Evolutionary conservation across 2,888 invertebrate species (phyloP).

Genomic region (Brenthis hecate): DNA sequence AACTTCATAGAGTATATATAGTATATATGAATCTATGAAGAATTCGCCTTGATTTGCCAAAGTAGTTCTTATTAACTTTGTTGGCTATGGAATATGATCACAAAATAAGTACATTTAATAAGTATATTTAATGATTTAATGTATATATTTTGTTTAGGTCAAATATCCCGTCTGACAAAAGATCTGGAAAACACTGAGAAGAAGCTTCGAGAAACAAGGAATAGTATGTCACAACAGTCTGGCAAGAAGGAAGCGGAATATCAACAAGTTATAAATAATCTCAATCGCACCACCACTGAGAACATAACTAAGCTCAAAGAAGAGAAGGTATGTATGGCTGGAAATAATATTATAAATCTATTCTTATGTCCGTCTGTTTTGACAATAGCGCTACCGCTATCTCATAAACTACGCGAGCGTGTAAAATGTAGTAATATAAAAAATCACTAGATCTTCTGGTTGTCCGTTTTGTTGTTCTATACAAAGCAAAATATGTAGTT

Average conservation of each 20-base stretch:
- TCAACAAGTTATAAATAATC: conserved; percentile 86
- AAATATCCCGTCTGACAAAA: conserved; percentile 87
- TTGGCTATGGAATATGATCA: neutral
- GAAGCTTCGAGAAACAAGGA: conserved; percentile 85
- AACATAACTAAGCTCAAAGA: conserved; percentile 88
- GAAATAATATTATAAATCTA: too few species aligned
- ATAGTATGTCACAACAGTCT: conserved; percentile 86
- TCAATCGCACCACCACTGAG: conserved; percentile 89
- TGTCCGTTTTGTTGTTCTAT: too few species aligned
- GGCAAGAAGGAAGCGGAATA: conserved; percentile 91
- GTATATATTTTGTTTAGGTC: conserved; percentile 64
- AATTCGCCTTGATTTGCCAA: too few species aligned
- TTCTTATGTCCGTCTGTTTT: too few species aligned
- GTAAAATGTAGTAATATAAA: too few species aligned
- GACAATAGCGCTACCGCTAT: too few species aligned
- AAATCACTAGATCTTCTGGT: too few species aligned
- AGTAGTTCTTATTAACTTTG: too few species aligned
- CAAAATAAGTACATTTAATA: neutral
- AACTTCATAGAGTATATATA: too few species aligned
- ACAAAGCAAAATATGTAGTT: too few species aligned
- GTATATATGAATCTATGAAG: too few species aligned
- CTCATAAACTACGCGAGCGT: too few species aligned
- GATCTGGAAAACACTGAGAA: conserved; percentile 89
- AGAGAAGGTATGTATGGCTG: conserved; percentile 82
- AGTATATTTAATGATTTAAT: neutral